Base-by-base conservation (phyloP, 1,140 invertebrate species). In the Apis laboriosa region DNA sequence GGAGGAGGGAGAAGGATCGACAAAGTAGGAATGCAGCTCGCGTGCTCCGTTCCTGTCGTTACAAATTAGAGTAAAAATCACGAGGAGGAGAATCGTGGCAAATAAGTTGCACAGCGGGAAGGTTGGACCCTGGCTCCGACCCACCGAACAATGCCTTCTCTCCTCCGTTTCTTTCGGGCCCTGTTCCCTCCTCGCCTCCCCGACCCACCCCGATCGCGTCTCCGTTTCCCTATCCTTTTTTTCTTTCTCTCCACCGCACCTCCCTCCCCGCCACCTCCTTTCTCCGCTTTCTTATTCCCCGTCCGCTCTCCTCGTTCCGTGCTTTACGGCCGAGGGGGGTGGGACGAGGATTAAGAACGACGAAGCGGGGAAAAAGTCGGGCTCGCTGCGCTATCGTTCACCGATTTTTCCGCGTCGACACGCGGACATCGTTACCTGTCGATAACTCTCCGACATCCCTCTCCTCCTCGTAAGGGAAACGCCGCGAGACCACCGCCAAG, bases 51-150 rank as follows among this genome's bases (percentile, higher is more conserved):
- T 87, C 91, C 90, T 94, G 93, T 94, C 93, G 90, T 90, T 90
- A 91, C 93, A 91, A 93, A 93, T 94, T 94, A 93, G 92, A 92
- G 92, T 92, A 87, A 91, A 92, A 92, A 90, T 92, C 90, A 90
- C 92, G 89, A 91, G 34, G 34, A 92, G 89, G 86, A 88, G 92
- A 90, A 93, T 93, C 90, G 90, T 90, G 90, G 86, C 88, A 91
- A 93, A 93, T 93, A 93, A 92, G 89, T 92, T 87, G 90, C 92
- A 75, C 92, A 93, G 92, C 90, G 83, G 93, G 93, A 89, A 89
- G 88, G 84, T 88, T 80, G 77, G 71, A 68, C 80, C 34, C 34
- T 77, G 81, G 83, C 77, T 67, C 80, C 78, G 76, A 82, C 63
- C 70, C 79, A 78, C 60, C 84, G 88, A 91, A 90, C 90, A 91